Evolutionary conservation across 2,888 invertebrate species (phyloP), one percentile per base, ranked within the genome.

Genomic region (Microctonus hyperodae): DNA sequence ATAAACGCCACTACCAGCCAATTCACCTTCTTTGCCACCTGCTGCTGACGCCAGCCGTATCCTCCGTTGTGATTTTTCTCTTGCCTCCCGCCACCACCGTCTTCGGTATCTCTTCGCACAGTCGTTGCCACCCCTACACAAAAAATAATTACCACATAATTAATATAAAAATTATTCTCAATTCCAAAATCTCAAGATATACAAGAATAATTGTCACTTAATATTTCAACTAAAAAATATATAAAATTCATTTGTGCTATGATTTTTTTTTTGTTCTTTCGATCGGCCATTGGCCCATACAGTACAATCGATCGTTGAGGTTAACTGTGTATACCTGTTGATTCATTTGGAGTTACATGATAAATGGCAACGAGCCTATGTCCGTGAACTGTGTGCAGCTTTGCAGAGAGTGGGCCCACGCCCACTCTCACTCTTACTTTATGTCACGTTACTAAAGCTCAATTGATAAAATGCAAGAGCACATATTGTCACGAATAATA

Each of bases 41-140:
- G 65, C 58, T 51, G 65, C 50, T 51, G 59, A 53, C 40, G 50
- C 51, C 65, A 51, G 11, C 59, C 59, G 64, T 33, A 23, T 58
- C 50, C 63, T 48, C 64, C 37, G n/a, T 60, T 58, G 16, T 57
- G 20, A 59, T 56, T 63, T 61, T 51, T 67, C 37, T 25, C 16
- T 69, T 67, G 51, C 58, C 35, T 44, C 53, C 22, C 65, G 44
- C 65, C 78, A 76, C 81, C 81, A 81, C 77, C 76, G 78, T 78
- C 75, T 77, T 76, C 73, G 74, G 70, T 72, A 73, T 75, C 70
- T 76, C 70, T 73, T 73, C 73, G 70, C 77, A 77, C 78, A 76
- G 77, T 75, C 79, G 78, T 78, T 78, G 79, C 81, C 80, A 79
- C 78, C 75, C 76, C 81, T 81, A 5, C 78, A 68, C 53, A n/a